Percentiles rank a stretch among this genome's conserved stretches.
Conservation (phyloP, 2,797 vertebrate genomes). For the Macrochelys suwanniensis region DNA sequence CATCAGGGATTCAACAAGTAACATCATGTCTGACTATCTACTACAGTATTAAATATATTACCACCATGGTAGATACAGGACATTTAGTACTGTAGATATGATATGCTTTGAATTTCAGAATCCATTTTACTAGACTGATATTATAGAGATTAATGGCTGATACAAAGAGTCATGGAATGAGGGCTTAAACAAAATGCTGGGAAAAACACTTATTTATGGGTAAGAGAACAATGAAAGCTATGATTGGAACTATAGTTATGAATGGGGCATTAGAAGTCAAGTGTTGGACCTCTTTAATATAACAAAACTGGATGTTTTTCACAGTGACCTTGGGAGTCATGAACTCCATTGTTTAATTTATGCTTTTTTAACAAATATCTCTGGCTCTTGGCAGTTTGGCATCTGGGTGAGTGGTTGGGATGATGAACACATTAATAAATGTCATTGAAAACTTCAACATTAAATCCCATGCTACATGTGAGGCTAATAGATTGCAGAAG, state of each 20-base stretch:
- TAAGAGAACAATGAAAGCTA: not conserved
- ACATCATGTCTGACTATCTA: not conserved
- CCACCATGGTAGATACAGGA: not conserved
- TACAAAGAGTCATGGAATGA: not conserved
- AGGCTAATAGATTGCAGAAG: not conserved
- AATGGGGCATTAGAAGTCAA: accelerated
- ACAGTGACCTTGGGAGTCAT: not conserved
- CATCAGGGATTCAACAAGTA: not conserved
- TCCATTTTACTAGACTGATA: not conserved
- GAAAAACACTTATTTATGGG: not conserved
- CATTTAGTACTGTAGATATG: not conserved
- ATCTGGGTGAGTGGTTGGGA: not conserved
- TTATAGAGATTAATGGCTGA: not conserved
- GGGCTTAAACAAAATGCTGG: not conserved
- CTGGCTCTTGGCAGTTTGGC: not conserved
- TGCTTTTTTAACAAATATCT: not conserved
- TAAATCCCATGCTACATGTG: not conserved
- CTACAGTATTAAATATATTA: not conserved
- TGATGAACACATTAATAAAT: not conserved
- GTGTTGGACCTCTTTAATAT: not conserved
- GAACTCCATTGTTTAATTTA: not conserved
- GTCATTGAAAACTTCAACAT: not conserved
- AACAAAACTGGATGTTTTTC: not conserved
- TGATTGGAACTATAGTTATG: not conserved
- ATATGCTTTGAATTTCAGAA: not conserved